A percentile compares a stretch with the other conserved stretches of the same genome.
These are phyloP conservation scores for Danionella dracula DNA, from an alignment of 2,797 vertebrate species.

Conservation along the genomic window DNA sequence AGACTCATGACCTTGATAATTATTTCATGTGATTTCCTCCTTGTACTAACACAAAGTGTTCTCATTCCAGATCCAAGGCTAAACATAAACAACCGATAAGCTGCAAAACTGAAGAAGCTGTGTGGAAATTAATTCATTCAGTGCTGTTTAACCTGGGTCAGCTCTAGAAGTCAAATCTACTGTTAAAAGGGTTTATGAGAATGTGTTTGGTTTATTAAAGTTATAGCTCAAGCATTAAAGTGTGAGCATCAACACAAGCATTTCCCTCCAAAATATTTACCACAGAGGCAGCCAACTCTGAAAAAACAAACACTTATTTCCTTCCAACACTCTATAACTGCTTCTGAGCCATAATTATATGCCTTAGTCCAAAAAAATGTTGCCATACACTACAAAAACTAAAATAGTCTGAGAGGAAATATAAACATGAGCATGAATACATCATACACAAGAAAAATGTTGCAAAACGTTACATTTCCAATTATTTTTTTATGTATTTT, in stretches of 20 bases:
- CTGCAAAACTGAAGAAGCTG: slow-evolving; percentile 7
- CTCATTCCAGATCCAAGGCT: neutral
- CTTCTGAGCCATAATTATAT: neutral
- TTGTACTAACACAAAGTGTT: slow-evolving; percentile 20
- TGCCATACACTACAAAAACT: too few relatives aligned
- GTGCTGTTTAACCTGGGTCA: neutral
- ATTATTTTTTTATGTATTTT: too few relatives aligned
- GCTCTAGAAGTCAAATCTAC: neutral
- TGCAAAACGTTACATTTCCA: too few relatives aligned
- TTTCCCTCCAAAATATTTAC: neutral
- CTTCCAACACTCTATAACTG: too few relatives aligned
- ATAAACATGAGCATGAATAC: too few relatives aligned
- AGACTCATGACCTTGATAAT: slow-evolving; percentile 7
- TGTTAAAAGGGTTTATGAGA: neutral
- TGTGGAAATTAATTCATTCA: neutral
- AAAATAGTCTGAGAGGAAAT: too few relatives aligned
- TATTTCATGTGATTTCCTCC: slow-evolving; percentile 10
- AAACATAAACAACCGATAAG: neutral
- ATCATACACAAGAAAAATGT: too few relatives aligned
- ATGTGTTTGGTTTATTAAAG: neutral
- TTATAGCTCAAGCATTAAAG: neutral
- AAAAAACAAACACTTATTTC: neutral
- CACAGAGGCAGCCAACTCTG: neutral
- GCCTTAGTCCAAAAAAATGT: too few relatives aligned
- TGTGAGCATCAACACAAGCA: neutral